Conservation (phyloP, 64 coral and sea anemone genomes). For the Pocillopora damicornis region DNA sequence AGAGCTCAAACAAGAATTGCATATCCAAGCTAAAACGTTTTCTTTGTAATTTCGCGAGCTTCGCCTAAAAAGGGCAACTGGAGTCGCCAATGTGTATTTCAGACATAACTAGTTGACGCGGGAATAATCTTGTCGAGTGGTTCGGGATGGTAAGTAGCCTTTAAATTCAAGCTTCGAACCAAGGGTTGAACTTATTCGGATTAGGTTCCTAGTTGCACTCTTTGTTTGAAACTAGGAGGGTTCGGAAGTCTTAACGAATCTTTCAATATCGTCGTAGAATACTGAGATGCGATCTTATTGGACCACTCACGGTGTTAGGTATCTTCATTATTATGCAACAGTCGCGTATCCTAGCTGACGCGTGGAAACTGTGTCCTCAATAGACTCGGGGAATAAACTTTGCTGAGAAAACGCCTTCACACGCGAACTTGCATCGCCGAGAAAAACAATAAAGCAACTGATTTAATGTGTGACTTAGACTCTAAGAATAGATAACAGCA, state of each 20-base stretch:
- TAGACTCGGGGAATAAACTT: too few species aligned
- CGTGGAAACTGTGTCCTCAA: too few species aligned
- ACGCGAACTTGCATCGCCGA: too few species aligned
- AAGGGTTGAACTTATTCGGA: background rate
- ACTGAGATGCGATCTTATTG: background rate
- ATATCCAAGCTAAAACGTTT: too few species aligned
- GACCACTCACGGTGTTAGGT: background rate
- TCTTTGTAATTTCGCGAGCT: too few species aligned
- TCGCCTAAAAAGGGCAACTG: too few species aligned
- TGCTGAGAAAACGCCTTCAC: too few species aligned
- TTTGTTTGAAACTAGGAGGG: background rate
- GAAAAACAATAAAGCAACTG: too few species aligned
- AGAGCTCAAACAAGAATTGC: too few species aligned
- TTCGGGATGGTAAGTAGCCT: background rate
- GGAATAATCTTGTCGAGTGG: background rate
- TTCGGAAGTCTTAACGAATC: background rate
- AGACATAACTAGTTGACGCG: background rate
- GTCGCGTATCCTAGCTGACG: background rate
- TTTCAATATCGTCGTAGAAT: background rate
- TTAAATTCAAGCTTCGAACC: background rate
- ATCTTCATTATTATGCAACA: background rate
- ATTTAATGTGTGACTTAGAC: too few species aligned
- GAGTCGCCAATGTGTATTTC: too few species aligned
- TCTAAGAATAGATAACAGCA: too few species aligned
- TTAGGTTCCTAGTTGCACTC: background rate